These are phyloP conservation scores for Drosophila oshimai DNA, from an alignment of 1,140 invertebrate genomes.

Conservation along the genomic window DNA sequence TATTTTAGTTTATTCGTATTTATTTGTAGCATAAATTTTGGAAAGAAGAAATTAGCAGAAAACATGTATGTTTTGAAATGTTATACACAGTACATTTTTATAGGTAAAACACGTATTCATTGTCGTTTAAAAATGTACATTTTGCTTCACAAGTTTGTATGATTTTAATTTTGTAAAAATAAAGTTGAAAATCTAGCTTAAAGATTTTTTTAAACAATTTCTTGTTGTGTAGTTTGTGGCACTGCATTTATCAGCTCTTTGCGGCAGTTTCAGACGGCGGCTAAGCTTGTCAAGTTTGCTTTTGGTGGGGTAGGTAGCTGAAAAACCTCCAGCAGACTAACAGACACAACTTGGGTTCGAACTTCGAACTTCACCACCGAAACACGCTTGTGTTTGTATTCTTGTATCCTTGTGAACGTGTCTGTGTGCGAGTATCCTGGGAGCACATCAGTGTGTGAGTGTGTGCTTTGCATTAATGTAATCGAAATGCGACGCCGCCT, in stretches of 20 bases:
- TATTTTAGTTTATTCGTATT: too few species aligned
- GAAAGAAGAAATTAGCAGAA: too few species aligned
- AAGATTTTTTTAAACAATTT: background rate
- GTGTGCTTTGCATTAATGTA: conserved; percentile 78
- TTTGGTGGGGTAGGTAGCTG: conserved; percentile 74
- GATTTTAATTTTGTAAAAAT: too few species aligned
- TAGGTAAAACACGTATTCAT: too few species aligned
- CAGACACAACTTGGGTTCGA: conserved; percentile 36
- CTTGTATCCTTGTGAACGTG: background rate
- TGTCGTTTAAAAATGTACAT: too few species aligned
- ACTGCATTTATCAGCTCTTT: conserved; percentile 39
- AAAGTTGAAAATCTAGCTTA: too few species aligned
- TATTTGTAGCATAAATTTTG: too few species aligned
- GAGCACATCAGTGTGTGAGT: conserved; percentile 17
- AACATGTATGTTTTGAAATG: too few species aligned
- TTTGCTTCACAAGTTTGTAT: too few species aligned
- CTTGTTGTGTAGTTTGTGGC: background rate
- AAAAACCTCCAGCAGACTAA: conserved; percentile 15
- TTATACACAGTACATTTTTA: too few species aligned
- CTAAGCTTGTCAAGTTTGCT: conserved; percentile 77
- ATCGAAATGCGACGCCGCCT: conserved; percentile 71
- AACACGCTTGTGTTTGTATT: conserved; percentile 3
- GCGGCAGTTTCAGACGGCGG: conserved; percentile 7
- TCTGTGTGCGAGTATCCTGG: background rate
- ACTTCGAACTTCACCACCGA: conserved; percentile 57